Percentiles rank a stretch among this genome's conserved stretches.
These are phyloP conservation scores for Adrianichthys oophorus DNA, from an alignment of 2,797 vertebrate genomes.

Conservation along the genomic window DNA sequence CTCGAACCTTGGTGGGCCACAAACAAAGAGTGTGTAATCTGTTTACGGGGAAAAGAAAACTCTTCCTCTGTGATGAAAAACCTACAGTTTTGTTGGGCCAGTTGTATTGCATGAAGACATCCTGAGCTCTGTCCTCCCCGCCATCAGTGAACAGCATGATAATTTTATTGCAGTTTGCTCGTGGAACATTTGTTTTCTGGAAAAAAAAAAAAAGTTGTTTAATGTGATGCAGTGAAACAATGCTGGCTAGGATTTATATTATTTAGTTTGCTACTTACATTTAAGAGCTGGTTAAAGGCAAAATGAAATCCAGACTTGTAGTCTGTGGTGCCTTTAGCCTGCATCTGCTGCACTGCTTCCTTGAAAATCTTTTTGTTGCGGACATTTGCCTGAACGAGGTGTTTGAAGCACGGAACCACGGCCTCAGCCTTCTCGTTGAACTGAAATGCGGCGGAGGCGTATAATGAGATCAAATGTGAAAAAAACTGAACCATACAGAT, in stretches of 20 bases:
- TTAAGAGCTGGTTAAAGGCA: slow-evolving; percentile 96
- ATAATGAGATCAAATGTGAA: not conserved
- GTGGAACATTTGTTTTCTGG: slow-evolving; percentile 89
- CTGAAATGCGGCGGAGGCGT: slow-evolving; percentile 65
- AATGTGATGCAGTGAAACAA: not conserved
- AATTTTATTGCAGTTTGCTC: slow-evolving; percentile 99
- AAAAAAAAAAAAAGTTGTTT: slow-evolving; percentile 7
- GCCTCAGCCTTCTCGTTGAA: slow-evolving; percentile 97
- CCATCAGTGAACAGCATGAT: slow-evolving; percentile 99
- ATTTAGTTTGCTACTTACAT: slow-evolving; percentile 77
- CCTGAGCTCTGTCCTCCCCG: slow-evolving; percentile 95
- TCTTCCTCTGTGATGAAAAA: slow-evolving; percentile 5
- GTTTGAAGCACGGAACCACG: slow-evolving; percentile 95
- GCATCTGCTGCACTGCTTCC: slow-evolving; percentile 93
- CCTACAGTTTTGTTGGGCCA: slow-evolving; percentile 98
- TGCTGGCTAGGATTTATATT: not conserved
- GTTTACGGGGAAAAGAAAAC: not conserved
- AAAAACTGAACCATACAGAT: not conserved
- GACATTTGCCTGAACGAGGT: slow-evolving; percentile 96
- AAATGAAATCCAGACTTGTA: slow-evolving; percentile 98
- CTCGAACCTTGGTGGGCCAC: slow-evolving; percentile 83
- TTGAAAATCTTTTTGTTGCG: slow-evolving; percentile 99
- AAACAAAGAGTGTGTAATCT: no score
- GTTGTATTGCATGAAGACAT: slow-evolving; percentile 97
- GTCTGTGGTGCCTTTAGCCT: slow-evolving; percentile 96